These are phyloP conservation scores for Thalpophila matura DNA, from an alignment of 2,888 invertebrate species.

Conservation along the genomic window DNA sequence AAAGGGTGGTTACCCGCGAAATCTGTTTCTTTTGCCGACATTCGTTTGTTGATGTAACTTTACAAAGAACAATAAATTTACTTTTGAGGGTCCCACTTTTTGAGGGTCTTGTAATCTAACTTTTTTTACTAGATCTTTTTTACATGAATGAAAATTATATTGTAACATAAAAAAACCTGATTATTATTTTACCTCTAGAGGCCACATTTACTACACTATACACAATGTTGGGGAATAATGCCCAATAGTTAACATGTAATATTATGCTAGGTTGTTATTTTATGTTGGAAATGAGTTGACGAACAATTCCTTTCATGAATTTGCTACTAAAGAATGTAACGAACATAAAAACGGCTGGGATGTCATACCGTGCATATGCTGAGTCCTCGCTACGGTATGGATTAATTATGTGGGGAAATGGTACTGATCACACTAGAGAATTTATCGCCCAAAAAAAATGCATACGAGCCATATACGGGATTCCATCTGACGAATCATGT, in stretches of 20 bases:
- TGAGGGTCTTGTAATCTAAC: conserved; percentile 16
- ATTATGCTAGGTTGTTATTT: too few relatives aligned
- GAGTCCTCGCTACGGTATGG: neutral
- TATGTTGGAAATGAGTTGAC: too few relatives aligned
- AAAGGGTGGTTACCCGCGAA: conserved; percentile 5
- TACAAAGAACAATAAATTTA: neutral
- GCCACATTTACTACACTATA: neutral
- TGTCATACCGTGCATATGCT: neutral
- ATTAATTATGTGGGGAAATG: neutral
- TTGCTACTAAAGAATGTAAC: neutral
- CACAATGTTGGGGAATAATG: too few relatives aligned
- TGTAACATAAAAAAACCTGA: neutral
- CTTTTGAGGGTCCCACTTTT: neutral
- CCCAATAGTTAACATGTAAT: too few relatives aligned
- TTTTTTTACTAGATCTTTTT: conserved; percentile 12
- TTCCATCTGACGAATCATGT: too few relatives aligned
- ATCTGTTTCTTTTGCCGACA: conserved; percentile 10
- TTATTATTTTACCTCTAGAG: neutral
- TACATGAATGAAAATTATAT: neutral
- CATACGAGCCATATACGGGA: neutral
- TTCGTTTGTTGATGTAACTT: conserved; percentile 21
- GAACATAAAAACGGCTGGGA: neutral
- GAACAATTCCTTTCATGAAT: too few relatives aligned
- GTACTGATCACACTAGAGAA: neutral
- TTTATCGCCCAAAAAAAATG: too few relatives aligned